Percentiles rank a stretch among this genome's conserved stretches.
phyloP scores from a whole-genome alignment of 1,140 invertebrate species.

The Bombyx mori region DNA sequence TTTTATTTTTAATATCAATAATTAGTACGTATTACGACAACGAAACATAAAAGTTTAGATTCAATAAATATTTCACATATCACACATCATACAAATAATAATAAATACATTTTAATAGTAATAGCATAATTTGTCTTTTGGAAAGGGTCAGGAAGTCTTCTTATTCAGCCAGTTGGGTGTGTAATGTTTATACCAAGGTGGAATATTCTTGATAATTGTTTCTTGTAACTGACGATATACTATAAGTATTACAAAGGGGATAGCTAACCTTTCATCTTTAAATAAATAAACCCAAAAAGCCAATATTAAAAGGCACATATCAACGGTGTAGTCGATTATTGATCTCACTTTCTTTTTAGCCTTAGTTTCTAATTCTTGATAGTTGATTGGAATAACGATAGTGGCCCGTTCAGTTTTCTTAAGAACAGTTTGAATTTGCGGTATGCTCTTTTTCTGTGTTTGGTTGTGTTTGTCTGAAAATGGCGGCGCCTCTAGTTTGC shows the following conservation, averaged over 20 bases:
- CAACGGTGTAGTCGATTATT: slow-evolving; percentile 78
- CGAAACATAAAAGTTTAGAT: slow-evolving; percentile 18
- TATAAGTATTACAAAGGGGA: slow-evolving; percentile 82
- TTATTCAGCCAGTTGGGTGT: slow-evolving; percentile 57
- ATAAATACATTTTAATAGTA: slow-evolving; percentile 47
- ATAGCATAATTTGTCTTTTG: slow-evolving; percentile 52
- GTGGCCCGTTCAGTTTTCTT: slow-evolving; percentile 56
- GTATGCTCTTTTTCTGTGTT: slow-evolving; percentile 31
- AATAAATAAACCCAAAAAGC: slow-evolving; percentile 85
- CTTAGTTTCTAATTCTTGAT: slow-evolving; percentile 69
- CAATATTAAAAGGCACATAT: slow-evolving; percentile 78
- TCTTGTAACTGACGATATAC: slow-evolving; percentile 82
- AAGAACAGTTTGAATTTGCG: slow-evolving; percentile 49
- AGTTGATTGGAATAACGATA: slow-evolving; percentile 64
- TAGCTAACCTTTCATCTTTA: slow-evolving; percentile 81
- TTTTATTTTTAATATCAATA: slow-evolving; percentile 30
- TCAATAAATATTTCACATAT: slow-evolving; percentile 14
- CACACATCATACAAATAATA: slow-evolving; percentile 43
- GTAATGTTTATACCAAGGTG: slow-evolving; percentile 40
- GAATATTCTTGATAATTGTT: slow-evolving; percentile 56
- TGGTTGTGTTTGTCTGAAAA: slow-evolving; percentile 36
- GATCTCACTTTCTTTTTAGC: slow-evolving; percentile 77
- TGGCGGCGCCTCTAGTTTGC: slow-evolving; percentile 30
- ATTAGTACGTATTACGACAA: slow-evolving; percentile 22
- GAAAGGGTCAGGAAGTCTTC: slow-evolving; percentile 57